Base-by-base conservation (phyloP, 2,888 invertebrate genomes). In the Adineta ricciae region DNA sequence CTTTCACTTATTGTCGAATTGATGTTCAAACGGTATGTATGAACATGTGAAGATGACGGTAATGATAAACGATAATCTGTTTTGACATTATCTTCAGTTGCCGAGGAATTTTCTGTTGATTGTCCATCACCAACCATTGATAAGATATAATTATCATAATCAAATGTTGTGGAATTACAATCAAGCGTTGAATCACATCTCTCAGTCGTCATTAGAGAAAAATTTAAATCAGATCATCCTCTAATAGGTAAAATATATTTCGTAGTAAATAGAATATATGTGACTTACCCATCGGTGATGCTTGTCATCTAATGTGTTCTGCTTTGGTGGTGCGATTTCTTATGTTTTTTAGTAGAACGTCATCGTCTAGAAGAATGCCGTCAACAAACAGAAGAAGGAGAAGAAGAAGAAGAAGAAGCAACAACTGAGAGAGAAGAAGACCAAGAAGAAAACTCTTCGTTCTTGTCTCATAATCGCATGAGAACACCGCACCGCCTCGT, bases 41-140 rank as follows among this genome's bases (percentile, higher is more conserved):
- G 41, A 24, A 38, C 24, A 2, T 78, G 78, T 14, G 41, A 41
- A 5, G 78, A 78, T 78, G 78, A 78, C n/a, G 78, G 38, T 38
- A 78, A 78, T 41, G 78, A 78, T 78, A 78, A n/a, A 21, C 78
- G 78, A 78, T 78, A 78, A 78, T 78, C 78, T 38, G 78, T 78
- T 78, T 78, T 78, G 27, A 5, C 64, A 36, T 64, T 64, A 32
- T 64, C 64, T 7, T 64, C 64, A 36, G 32, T 64, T 5, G 32
- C 64, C n/a, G 41, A 78, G 2, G 78, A 78, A 41, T 38, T 41
- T 24, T 78, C 78, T 41, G 41, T 38, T 41, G 78, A 38, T 78
- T 78, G 78, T 41, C 78, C 41, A 41, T 78, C 78, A 11, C 8
- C 78, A 24, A n/a, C n/a, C 38, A 78, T 38, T 41, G 78, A 78